Evolutionary conservation across 1,140 invertebrate genomes (phyloP), one percentile per base, ranked within the genome.

Genomic region (Spodoptera frugiperda): DNA sequence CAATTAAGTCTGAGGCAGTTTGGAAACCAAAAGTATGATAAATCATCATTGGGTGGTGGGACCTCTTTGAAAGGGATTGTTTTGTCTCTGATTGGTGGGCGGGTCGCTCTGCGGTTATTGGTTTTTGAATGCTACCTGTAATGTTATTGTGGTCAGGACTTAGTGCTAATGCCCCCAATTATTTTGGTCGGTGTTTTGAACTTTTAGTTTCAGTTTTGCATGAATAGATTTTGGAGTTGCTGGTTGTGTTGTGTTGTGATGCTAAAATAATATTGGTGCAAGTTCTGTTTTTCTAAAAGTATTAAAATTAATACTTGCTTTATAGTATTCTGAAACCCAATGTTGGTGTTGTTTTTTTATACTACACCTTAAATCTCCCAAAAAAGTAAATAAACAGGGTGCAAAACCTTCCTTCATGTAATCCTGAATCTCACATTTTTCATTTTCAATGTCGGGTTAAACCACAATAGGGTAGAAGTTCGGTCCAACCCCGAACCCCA

Each of bases 61-160:
- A 49, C 15, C 63, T 63, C 33, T 49, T 11, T 67, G 19, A 11
- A 67, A 46, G 48, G 44, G 44, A 48, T 48, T 48, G 44, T 48
- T 49, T 49, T 67, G 63, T 67, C 30, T 9, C 61, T 65, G 61
- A 25, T 67, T 67, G 44, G 63, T 67, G 63, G 63, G 63, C 63
- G 63, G 17, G 12, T 46, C 63, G 63, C 17, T 46, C n/a, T 67
- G 63, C 17, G 63, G 63, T 67, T 67, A 67, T 67, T 67, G 63
- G 63, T 67, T 48, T 63, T 25, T 44, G 48, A 67, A 67, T 67
- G 44, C 12, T 67, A 21, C 12, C 44, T 17, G 17, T 63, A 63
- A 44, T 63, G 12, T 63, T 17, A 44, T 63, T 63, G 33, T 17
- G 59, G 33, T 46, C 44, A n/a, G 15, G 30, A 25, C 33, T 15